These are phyloP conservation scores for Tamandua tetradactyla DNA, from an alignment of 2,797 vertebrate species.

Conservation along the genomic window DNA sequence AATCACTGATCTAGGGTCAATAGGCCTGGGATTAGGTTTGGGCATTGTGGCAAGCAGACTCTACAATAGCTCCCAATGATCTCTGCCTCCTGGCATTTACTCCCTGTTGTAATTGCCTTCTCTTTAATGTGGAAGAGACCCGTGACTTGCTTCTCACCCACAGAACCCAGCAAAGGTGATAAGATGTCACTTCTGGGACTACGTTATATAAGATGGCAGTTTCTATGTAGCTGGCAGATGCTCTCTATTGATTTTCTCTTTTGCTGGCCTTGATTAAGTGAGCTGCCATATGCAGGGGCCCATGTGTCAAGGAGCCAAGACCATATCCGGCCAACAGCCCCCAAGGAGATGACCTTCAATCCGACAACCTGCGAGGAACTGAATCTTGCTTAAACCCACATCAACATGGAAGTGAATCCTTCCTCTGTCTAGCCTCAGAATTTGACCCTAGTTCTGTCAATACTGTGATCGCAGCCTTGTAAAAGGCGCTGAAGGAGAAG, in stretches of 20 bases:
- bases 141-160: not conserved
- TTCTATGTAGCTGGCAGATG: not conserved
- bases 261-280: not conserved
- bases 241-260: not conserved
- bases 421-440: not conserved
- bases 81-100: not conserved
- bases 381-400: not conserved
- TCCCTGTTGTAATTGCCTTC: not conserved
- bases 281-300: not conserved
- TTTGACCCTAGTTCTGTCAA: fast-evolving
- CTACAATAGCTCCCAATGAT: not conserved
- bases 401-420: not conserved
- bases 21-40: not conserved
- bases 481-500: not conserved
- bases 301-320: not conserved
- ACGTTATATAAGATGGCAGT: not conserved
- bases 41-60: not conserved
- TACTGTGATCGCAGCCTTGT: not conserved
- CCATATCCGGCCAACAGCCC: not conserved
- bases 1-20: not conserved
- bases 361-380: not conserved
- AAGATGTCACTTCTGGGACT: too few relatives aligned
- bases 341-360: not conserved
- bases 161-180: not conserved
- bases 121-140: not conserved